Conservation (phyloP, 2,888 invertebrate genomes). For the Acrobasis repandana region DNA sequence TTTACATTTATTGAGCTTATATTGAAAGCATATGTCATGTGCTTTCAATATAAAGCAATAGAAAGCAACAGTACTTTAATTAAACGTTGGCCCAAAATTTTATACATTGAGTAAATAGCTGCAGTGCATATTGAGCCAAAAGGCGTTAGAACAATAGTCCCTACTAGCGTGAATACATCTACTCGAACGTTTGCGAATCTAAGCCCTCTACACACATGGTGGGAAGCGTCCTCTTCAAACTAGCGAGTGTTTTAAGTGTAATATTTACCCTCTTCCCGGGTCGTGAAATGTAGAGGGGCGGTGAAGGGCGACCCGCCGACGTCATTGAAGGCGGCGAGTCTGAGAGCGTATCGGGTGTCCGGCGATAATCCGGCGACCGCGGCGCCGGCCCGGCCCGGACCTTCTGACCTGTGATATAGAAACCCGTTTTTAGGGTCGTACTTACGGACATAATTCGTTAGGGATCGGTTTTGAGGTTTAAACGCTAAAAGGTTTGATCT, state of each 20-base stretch:
- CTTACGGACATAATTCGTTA: not conserved
- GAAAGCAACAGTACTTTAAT: too few relatives aligned
- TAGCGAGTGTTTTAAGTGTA: constrained; percentile 19
- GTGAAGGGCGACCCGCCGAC: constrained; percentile 92
- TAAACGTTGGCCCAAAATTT: too few relatives aligned
- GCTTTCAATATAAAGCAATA: too few relatives aligned
- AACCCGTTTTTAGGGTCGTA: not conserved
- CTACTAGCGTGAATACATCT: not conserved
- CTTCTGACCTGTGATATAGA: constrained; percentile 59
- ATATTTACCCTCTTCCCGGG: constrained; percentile 89
- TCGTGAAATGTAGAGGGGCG: constrained; percentile 88
- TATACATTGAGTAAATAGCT: too few relatives aligned
- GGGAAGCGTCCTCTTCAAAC: constrained; percentile 12
- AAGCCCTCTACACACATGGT: constrained; percentile 9
- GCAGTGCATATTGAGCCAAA: too few relatives aligned
- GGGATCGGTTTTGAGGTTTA: not conserved
- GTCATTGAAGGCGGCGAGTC: constrained; percentile 92
- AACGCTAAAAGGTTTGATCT: not conserved
- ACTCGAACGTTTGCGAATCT: constrained; percentile 1
- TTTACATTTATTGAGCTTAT: too few relatives aligned
- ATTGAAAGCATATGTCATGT: too few relatives aligned
- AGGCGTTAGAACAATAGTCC: too few relatives aligned
- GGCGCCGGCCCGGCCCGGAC: constrained; percentile 71
- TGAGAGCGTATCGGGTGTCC: constrained; percentile 90
- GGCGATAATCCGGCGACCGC: constrained; percentile 87